Base-by-base conservation (phyloP, 2,797 vertebrate genomes). In the Crenichthys baileyi region DNA sequence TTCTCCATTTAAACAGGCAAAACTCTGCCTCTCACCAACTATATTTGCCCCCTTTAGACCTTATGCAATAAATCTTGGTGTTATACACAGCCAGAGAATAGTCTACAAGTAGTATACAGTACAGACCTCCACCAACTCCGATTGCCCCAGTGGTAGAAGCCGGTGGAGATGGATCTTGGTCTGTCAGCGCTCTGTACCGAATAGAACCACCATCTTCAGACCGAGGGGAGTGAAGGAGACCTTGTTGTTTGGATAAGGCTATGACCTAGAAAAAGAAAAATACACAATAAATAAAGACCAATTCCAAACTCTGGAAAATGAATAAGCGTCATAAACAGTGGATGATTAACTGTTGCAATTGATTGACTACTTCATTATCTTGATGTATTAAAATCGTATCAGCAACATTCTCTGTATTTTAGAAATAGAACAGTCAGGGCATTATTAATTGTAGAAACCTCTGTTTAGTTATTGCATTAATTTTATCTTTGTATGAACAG, bases 161-260 rank as follows among this genome's bases (percentile, higher is more conserved):
- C 0, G 94, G 94, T 16, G 94, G 94, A 18, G 93, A 95, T 7
- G 97, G 96, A 83, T 98, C 97, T 65, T 97, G 97, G 82, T 99
- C 97, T 3, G 96, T 97, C 82, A 99, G 91, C 20, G 97, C 95
- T 92, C 97, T 96, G 85, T 99, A 99, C 55, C 97, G 96, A 89
- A 98, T 97, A 36, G 97, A 97, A 90, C 97, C 96, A 36, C 96
- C 96, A 1, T 95, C 94, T 22, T 98, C 98, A 0, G 96, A 96
- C 73, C 93, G 92, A 15, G 94, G 89, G 26, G 93, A 95, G 83
- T 97, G 96, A 60, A 98, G 95, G 51, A 99, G 95, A 41, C 97
- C 97, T 90, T 98, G 97, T 89, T 98, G 97, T 91, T 99, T 99
- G 87, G 98, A 98, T 95, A 99, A 96, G 81, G 97, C 95, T 81